Percentiles rank a stretch among this genome's conserved stretches.
These are phyloP conservation scores for Chrysopilus asiliformis DNA, from an alignment of 2,888 invertebrate species.

Conservation along the genomic window DNA sequence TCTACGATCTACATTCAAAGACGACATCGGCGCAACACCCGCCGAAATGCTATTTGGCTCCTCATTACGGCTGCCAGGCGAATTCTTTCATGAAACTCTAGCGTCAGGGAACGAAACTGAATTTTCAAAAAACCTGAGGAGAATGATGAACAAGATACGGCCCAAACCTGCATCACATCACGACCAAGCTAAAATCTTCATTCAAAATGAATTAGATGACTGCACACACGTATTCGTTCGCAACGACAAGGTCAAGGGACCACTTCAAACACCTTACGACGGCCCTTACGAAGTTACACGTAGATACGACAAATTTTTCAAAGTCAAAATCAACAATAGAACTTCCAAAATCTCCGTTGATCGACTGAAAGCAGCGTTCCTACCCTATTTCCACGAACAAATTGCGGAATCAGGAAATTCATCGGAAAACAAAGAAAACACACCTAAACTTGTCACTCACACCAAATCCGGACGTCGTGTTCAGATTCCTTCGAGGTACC, in stretches of 20 bases:
- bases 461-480: too few relatives aligned
- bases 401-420: too few relatives aligned
- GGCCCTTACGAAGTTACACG: conserved; percentile 9
- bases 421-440: too few relatives aligned
- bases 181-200: conserved; percentile 1
- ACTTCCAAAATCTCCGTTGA: conserved; percentile 8
- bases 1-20: not conserved
- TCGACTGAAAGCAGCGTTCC: conserved; percentile 9
- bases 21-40: not conserved
- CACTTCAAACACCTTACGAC: conserved; percentile 9
- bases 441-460: too few relatives aligned
- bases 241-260: conserved; percentile 6
- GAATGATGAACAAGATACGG: too few relatives aligned
- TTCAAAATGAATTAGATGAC: conserved; percentile 5
- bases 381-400: too few relatives aligned
- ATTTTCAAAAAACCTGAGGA: too few relatives aligned
- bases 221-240: conserved; percentile 12
- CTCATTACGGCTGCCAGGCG: not conserved
- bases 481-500: too few relatives aligned
- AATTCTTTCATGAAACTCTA: not conserved
- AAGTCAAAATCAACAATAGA: not conserved
- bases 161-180: not conserved
- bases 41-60: not conserved
- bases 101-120: too few relatives aligned
- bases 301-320: conserved; percentile 7